Evolutionary conservation across 2,113 vertebrate species (phyloP).

Genomic region (Rana temporaria): DNA sequence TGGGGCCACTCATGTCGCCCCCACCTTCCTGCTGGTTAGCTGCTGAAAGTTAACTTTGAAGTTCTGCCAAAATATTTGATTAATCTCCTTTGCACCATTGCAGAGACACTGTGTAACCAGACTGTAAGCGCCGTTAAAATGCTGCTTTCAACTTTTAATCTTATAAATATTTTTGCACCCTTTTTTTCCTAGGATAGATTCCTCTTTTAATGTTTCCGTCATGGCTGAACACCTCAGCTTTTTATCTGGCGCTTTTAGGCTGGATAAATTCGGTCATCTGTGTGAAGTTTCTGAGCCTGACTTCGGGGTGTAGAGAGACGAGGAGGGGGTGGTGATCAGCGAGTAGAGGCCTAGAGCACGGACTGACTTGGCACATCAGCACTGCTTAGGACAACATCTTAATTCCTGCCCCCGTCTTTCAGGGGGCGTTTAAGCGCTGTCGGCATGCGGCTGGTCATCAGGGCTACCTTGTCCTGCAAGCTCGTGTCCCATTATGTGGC

Average conservation of each 20-base stretch:
- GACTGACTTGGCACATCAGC: neutral
- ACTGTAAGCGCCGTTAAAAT: neutral
- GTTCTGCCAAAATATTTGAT: too few relatives aligned
- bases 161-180: neutral
- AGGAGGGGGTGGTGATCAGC: neutral
- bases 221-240: neutral
- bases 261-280: neutral
- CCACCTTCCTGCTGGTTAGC: too few relatives aligned
- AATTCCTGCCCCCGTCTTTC: conserved; percentile 13
- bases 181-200: neutral
- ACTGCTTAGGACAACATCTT: neutral
- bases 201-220: neutral
- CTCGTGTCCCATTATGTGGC: conserved; percentile 33
- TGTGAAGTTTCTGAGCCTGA: conserved; percentile 25
- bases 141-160: neutral
- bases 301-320: neutral
- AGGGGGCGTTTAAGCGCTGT: conserved; percentile 2
- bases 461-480: conserved; percentile 13
- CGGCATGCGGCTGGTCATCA: conserved; percentile 7
- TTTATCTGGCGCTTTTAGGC: neutral
- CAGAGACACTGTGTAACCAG: neutral
- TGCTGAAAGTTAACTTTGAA: too few relatives aligned
- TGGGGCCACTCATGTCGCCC: too few relatives aligned
- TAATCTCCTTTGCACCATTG: too few relatives aligned
- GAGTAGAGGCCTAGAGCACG: neutral